phyloP scores from a whole-genome alignment of 2,113 vertebrate species.

The Oryzias melastigma region DNA sequence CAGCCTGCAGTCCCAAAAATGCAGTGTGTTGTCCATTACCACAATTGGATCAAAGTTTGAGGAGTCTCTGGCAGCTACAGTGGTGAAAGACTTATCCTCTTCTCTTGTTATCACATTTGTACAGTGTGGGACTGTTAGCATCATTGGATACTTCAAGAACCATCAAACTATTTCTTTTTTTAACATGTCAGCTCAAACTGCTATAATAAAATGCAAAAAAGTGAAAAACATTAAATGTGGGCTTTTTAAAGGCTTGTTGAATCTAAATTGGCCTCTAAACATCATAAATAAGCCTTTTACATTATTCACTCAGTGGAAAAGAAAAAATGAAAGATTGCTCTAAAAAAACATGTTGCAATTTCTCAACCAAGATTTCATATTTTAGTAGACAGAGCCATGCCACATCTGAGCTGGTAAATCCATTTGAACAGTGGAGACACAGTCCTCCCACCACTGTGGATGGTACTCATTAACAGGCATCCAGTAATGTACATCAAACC shows the following conservation, averaged over 20 bases:
- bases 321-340: background rate
- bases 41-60: conserved; percentile 72
- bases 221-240: background rate
- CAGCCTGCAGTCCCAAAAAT: conserved; percentile 59
- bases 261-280: background rate
- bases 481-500: conserved; percentile 10
- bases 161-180: too few species aligned
- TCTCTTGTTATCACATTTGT: conserved; percentile 65
- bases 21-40: conserved; percentile 55
- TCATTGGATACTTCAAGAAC: background rate
- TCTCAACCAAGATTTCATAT: background rate
- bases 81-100: conserved; percentile 65
- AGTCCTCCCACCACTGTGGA: background rate
- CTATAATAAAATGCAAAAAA: background rate
- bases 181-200: too few species aligned
- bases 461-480: conserved; percentile 30
- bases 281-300: conserved; percentile 1
- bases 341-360: background rate
- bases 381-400: background rate
- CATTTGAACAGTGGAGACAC: background rate
- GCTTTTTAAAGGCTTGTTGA: background rate
- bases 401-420: background rate
- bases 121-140: conserved; percentile 28
- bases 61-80: conserved; percentile 60
- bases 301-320: background rate